Evolutionary conservation across 2,797 vertebrate genomes (phyloP), one percentile per base, ranked within the genome.

Genomic region (Enteromius paludinosus): DNA sequence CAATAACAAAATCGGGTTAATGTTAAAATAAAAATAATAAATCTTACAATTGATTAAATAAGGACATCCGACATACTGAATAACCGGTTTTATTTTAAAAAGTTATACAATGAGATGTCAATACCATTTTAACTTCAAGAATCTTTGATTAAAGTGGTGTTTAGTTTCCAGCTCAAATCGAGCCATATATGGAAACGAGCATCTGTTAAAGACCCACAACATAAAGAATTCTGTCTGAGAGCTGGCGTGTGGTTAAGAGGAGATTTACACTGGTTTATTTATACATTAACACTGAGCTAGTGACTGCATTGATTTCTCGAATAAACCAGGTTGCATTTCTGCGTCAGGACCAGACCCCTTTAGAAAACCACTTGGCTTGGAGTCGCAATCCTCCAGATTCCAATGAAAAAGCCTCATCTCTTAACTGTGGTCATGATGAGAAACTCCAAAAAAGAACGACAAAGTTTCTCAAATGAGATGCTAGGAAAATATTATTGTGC

Each of bases 401-500:
- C 84, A 83, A 76, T 78, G 70, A 81, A 76, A 87, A 87, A 87
- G 88, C 84, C 88, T 89, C 86, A 86, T 86, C 85, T 83, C 77
- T 75, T 65, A 87, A 76, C 87, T 88, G 82, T 64, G 88, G 88
- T 87, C 81, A 84, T 41, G 74, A 89, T 80, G 82, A 81, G 70
- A 78, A 77, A 84, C 81, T 78, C 30, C 66, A 70, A 30, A 83
- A 54, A 61, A 62, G 54, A 28, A 56, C 6, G 28, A 68, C 33
- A 33, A 65, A 76, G 47, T 85, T 86, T 69, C 75, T 74, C 73
- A 85, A 84, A 87, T 71, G 74, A 86, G 74, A 83, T 79, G 84
- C 65, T 85, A 85, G 90, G 83, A 88, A 89, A 90, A 87, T 88
- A 88, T 90, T 85, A 87, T 88, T 83, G 81, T 88, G 82, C 82